Percentiles rank a stretch among this genome's conserved stretches.
Evolutionary conservation across 2,113 vertebrate genomes (phyloP).

Genomic region (Oxyruncus cristatus): DNA sequence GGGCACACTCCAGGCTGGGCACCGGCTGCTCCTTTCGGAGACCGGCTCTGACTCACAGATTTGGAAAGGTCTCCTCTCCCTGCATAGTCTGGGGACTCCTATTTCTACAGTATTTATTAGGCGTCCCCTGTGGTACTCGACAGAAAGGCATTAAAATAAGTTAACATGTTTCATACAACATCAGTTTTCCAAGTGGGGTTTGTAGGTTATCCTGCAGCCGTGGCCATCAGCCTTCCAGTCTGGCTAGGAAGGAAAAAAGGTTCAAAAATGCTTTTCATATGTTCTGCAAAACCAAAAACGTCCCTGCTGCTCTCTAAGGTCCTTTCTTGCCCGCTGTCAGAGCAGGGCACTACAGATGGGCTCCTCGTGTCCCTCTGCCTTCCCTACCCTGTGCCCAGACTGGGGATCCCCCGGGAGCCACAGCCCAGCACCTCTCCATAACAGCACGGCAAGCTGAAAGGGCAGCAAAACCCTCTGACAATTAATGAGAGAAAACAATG

Average conservation of each 20-base stretch:
- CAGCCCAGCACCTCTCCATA: fast-evolving
- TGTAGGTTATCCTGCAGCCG: not conserved
- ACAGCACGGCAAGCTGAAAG: fast-evolving
- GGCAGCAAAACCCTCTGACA: not conserved
- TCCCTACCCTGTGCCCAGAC: fast-evolving
- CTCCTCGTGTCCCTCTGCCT: not conserved
- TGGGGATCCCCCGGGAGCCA: fast-evolving
- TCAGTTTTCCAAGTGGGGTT: not conserved
- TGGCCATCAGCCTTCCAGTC: not conserved
- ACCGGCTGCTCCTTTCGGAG: not conserved
- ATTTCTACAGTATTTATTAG: not conserved
- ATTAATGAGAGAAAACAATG: not conserved
- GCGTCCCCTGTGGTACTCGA: not conserved
- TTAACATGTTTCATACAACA: not conserved
- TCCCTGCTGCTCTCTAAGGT: not conserved
- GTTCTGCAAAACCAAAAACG: not conserved
- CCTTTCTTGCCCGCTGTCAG: fast-evolving
- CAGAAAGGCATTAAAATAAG: not conserved
- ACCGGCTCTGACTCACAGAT: not conserved
- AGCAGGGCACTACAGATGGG: fast-evolving
- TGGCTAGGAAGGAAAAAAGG: not conserved
- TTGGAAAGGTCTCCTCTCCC: not conserved
- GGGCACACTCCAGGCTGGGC: not conserved
- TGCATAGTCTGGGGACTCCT: not conserved
- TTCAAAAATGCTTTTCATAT: fast-evolving